Evolutionary conservation across 2,113 vertebrate genomes (phyloP), one percentile per base, ranked within the genome.

Genomic region (Morone saxatilis): DNA sequence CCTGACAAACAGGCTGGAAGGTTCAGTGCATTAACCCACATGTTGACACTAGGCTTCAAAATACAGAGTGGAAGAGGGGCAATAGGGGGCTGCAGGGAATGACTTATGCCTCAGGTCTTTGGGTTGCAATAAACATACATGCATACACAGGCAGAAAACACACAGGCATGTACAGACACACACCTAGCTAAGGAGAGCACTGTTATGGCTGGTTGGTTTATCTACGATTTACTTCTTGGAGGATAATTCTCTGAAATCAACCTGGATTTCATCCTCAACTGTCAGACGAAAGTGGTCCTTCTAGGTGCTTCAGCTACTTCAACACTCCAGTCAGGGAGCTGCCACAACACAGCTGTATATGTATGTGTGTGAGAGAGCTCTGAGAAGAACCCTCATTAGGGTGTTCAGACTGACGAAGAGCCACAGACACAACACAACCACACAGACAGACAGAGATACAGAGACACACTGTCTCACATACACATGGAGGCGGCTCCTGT

Each of bases 1-100:
- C 57, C 72, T 83, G 85, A 87, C 81, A 80, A 89, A 89, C 63
- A 86, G 79, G 47, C 86, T 85, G 68, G 65, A 83, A 66, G 86
- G 76, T 78, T 86, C 73, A 76, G 71, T 25, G 61, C 88, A 80
- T 91, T 84, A 92, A 85, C 86, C 77, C 88, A 88, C 85, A 91
- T 91, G 91, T 87, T 92, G 86, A 90, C 65, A 84, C 72, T 51
- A 59, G 69, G 76, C 74, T 71, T 60, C 38, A 43, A 76, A 31
- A 74, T 67, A 59, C 12, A 12, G 54, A 36, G 71, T 60, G 63
- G 78, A 62, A 7, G 67, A 54, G 79, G 59, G 51, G 60, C 17
- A 56, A 77, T 0, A 53, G 22, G 71, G 60, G 71, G 80, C 72
- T 61, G 76, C 71, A 74, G 63, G 85, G 76, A 83, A 56, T 81